Base-by-base conservation (phyloP, 2,888 invertebrate species). In the Rhabditoides inermis region DNA sequence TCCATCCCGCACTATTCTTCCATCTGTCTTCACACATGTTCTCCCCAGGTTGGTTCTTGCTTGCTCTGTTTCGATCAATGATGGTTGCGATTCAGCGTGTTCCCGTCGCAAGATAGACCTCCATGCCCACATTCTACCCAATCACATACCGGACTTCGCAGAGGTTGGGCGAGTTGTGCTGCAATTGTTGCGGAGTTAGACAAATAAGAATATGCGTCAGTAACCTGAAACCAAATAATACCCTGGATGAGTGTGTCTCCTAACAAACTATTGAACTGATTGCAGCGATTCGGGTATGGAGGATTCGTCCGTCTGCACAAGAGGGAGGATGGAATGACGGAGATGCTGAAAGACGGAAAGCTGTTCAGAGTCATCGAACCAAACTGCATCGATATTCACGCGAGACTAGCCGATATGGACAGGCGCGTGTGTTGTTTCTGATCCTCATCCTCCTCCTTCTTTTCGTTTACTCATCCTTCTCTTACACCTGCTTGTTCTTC, bases 121-220 rank as follows among this genome's bases (percentile, higher is more conserved):
- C 4, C 82, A 82, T 63, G 80, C 78, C 22, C 82, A 82, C 59
- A 81, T 82, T 63, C 68, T 82, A 26, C 82, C 82, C 0, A 73
- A 77, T 52, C 71, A 68, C n/a, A 81, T 81, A 79, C 82, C 82
- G 2, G 77, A 82, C 66, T 73, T 82, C 35, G 78, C 78, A 65
- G 72, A 81, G 77, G 81, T 81, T 36, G 22, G 22, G 12, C 7
- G 32, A 22, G 22, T 1, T 12, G 22, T 20, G 37, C n/a, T 2
- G 15, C 4, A 39, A 18, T 37, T 2, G n/a, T 23, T 6, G 15
- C 12, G n/a, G 10, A 35, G 3, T 28, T 48, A 48, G 15, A 10
- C 3, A 7, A 4, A 20, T 45, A 39, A 7, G 10, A 6, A 10
- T n/a, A 7, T 32, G 6, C 2, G 1, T 45, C 18, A 25, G 15